A percentile compares a stretch with the other conserved stretches of the same genome.
phyloP scores from a whole-genome alignment of 2,797 vertebrate genomes.

The Onychomys arenicola region DNA sequence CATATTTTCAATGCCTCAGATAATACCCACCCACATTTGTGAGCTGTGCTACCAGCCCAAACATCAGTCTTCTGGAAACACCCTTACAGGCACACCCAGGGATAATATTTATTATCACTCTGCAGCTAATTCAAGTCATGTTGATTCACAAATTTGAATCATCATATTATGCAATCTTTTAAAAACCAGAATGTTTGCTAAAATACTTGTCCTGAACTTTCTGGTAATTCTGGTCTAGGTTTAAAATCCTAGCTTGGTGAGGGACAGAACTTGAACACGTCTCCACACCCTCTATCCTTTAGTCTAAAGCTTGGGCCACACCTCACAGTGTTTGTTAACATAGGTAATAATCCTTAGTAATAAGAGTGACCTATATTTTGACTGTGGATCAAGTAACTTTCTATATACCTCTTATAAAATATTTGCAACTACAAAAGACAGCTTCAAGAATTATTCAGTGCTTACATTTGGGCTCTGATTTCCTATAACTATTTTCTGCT shows the following conservation, averaged over 20 bases:
- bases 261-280: not conserved
- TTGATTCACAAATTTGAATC: not conserved
- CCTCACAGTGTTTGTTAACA: not conserved
- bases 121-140: not conserved
- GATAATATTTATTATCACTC: not conserved
- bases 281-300: not conserved
- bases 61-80: not conserved
- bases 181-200: not conserved
- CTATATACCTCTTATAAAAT: not conserved
- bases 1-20: not conserved
- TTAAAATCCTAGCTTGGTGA: not conserved
- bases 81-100: not conserved
- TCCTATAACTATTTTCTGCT: not conserved
- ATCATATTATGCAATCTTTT: not conserved
- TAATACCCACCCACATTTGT: not conserved
- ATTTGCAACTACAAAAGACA: not conserved
- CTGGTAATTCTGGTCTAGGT: not conserved
- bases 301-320: not conserved
- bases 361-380: not conserved
- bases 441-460: not conserved
- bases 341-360: not conserved
- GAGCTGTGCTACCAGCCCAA: not conserved
- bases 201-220: not conserved
- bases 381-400: constrained; percentile 1
- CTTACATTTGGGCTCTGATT: not conserved